A percentile compares a stretch with the other conserved stretches of the same genome.
These are phyloP conservation scores for Micropoecilia bifurca DNA, from an alignment of 2,797 vertebrate genomes.

Conservation along the genomic window DNA sequence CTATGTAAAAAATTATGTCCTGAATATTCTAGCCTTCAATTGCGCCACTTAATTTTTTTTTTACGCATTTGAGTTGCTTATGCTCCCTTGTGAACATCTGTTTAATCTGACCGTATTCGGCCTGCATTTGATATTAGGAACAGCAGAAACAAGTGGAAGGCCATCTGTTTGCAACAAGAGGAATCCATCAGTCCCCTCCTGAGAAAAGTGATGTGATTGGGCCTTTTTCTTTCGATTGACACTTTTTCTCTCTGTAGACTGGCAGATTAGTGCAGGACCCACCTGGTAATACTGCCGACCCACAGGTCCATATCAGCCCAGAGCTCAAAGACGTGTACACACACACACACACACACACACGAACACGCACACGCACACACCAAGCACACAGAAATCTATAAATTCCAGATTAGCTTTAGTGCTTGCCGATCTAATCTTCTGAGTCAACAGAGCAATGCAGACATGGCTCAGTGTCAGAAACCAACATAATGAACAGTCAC, in stretches of 20 bases:
- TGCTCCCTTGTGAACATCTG: background rate
- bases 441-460: conserved; percentile 74
- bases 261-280: conserved; percentile 37
- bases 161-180: background rate
- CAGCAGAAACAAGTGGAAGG: background rate
- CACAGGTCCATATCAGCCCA: conserved; percentile 43
- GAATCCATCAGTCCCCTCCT: background rate
- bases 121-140: background rate
- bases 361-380: conserved; percentile 8
- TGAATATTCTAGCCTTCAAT: background rate
- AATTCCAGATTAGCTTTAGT: conserved; percentile 72
- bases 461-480: conserved; percentile 61
- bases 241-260: conserved; percentile 14
- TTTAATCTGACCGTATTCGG: background rate
- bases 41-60: background rate
- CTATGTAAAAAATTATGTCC: background rate
- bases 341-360: background rate
- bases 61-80: background rate
- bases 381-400: conserved; percentile 65
- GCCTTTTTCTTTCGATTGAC: conserved; percentile 1
- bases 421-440: conserved; percentile 73
- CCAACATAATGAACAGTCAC: conserved; percentile 59
- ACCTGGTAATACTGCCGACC: conserved; percentile 51
- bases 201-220: background rate
- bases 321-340: conserved; percentile 28